Evolutionary conservation across 2,888 invertebrate species (phyloP).

Genomic region (Leucoma salicis): DNA sequence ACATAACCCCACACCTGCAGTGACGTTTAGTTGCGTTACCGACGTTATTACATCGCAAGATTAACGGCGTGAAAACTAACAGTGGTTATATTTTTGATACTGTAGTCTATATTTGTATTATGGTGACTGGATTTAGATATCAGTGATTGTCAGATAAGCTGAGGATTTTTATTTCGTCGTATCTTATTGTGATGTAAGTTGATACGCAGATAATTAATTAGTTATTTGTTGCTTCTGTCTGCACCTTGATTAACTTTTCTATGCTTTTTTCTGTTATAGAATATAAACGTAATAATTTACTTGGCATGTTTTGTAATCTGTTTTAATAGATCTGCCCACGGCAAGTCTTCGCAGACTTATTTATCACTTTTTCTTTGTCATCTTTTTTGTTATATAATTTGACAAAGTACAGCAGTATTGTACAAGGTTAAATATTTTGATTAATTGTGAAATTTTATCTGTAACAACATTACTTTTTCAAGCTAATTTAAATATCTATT

Average conservation of each 20-base stretch:
- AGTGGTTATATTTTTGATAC: slow-evolving; percentile 29
- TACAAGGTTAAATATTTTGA: slow-evolving; percentile 3
- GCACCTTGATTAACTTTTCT: background rate
- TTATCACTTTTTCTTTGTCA: slow-evolving; percentile 19
- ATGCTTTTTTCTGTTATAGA: background rate
- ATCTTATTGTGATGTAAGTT: slow-evolving; percentile 46
- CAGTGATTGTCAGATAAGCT: slow-evolving; percentile 36
- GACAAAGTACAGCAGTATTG: slow-evolving; percentile 13
- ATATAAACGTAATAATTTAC: too few relatives aligned
- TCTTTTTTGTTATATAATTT: slow-evolving; percentile 16
- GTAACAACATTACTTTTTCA: too few relatives aligned
- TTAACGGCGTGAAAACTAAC: slow-evolving; percentile 23
- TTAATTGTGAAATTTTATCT: background rate
- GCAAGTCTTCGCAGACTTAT: slow-evolving; percentile 9
- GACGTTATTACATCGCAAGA: slow-evolving; percentile 21
- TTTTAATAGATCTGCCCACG: slow-evolving; percentile 11
- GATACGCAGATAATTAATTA: slow-evolving; percentile 29
- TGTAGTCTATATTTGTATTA: slow-evolving; percentile 29
- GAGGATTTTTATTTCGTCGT: slow-evolving; percentile 25
- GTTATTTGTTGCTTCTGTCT: slow-evolving; percentile 1
- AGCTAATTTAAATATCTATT: too few relatives aligned
- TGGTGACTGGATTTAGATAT: slow-evolving; percentile 36
- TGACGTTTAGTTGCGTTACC: slow-evolving; percentile 47
- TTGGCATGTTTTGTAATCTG: too few relatives aligned
- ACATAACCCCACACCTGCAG: slow-evolving; percentile 51